Evolutionary conservation across 1,140 invertebrate genomes (phyloP).

Genomic region (Papilio dardanus): DNA sequence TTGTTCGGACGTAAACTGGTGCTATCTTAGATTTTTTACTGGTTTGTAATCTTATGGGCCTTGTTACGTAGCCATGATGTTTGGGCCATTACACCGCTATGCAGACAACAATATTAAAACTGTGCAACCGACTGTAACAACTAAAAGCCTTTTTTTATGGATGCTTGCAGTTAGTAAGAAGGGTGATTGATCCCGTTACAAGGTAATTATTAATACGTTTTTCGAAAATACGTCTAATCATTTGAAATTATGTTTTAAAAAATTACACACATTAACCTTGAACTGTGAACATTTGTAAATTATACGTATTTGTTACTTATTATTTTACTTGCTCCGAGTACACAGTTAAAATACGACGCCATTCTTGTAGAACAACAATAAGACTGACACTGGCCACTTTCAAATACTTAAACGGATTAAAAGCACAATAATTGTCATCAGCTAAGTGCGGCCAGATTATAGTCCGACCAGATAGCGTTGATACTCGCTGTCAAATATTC

Average conservation of each 20-base stretch:
- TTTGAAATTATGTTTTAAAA: background rate
- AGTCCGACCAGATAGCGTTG: constrained; percentile 1
- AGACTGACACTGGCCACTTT: constrained; percentile 5
- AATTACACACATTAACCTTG: background rate
- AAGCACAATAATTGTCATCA: constrained; percentile 4
- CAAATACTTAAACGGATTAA: constrained; percentile 9
- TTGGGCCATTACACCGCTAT: constrained; percentile 39
- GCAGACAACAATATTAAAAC: constrained; percentile 37
- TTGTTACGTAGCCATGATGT: constrained; percentile 34
- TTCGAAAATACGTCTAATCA: background rate
- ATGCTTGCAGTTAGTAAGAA: constrained; percentile 10
- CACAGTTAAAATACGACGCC: too few species aligned
- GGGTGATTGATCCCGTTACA: constrained; percentile 18
- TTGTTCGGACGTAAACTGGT: constrained; percentile 29
- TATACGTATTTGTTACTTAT: background rate
- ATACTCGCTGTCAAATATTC: constrained; percentile 21
- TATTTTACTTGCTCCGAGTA: too few species aligned
- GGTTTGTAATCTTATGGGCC: constrained; percentile 34
- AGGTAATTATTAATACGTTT: background rate
- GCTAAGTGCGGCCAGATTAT: constrained; percentile 7
- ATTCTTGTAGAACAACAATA: background rate
- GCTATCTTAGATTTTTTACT: constrained; percentile 31
- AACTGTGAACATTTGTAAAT: background rate
- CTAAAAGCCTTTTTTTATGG: constrained; percentile 33
- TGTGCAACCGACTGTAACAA: constrained; percentile 25